These are phyloP conservation scores for Malurus alboscapulatus DNA, from an alignment of 2,113 vertebrate species.

Conservation along the genomic window DNA sequence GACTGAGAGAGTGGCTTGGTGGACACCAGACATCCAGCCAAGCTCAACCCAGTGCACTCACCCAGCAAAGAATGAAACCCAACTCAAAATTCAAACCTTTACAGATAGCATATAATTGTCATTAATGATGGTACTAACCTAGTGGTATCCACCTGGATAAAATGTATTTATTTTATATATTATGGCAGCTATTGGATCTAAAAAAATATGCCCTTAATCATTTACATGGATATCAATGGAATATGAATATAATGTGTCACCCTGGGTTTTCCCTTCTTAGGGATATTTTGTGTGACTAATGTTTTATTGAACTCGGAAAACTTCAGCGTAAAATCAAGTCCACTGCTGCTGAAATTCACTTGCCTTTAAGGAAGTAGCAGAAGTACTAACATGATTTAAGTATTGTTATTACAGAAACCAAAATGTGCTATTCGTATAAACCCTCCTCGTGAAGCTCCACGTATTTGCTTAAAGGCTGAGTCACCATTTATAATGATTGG, in stretches of 20 bases:
- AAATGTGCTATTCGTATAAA: background rate
- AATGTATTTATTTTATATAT: background rate
- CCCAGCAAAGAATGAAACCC: background rate
- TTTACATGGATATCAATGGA: background rate
- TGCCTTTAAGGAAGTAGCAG: background rate
- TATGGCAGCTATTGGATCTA: background rate
- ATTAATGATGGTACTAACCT: background rate
- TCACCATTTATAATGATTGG: background rate
- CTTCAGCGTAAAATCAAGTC: background rate
- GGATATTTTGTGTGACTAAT: background rate
- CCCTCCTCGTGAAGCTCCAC: background rate
- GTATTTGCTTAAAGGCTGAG: background rate
- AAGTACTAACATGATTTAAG: background rate
- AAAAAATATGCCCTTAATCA: background rate
- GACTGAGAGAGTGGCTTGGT: background rate
- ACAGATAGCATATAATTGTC: background rate
- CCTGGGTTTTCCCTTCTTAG: background rate
- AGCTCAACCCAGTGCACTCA: background rate
- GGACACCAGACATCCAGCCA: background rate
- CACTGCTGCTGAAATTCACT: background rate
- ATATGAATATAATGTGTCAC: background rate
- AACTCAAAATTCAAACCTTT: background rate
- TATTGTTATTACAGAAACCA: background rate
- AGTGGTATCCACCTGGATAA: background rate
- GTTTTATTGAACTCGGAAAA: background rate